Evolutionary conservation across 2,113 vertebrate species (phyloP).

Genomic region (Hemiprocne comata): DNA sequence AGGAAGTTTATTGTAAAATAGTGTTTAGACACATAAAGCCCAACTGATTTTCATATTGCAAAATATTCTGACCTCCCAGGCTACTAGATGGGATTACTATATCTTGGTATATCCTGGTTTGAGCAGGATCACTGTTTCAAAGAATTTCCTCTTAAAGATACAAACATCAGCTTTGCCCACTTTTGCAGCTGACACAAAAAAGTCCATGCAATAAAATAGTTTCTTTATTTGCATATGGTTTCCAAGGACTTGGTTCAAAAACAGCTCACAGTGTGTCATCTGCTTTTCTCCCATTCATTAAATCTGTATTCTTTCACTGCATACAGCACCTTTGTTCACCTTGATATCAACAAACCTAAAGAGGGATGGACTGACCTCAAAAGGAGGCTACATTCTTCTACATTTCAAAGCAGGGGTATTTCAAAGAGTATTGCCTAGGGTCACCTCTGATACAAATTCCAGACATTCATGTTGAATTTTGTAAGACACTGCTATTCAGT

Average conservation of each 20-base stretch:
- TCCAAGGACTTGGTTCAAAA: background rate
- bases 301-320: background rate
- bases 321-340: background rate
- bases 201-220: background rate
- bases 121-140: background rate
- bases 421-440: slow-evolving; percentile 44
- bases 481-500: slow-evolving; percentile 2
- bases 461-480: background rate
- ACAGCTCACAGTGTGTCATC: background rate
- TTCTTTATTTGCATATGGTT: background rate
- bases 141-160: background rate
- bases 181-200: background rate
- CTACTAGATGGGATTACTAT: background rate
- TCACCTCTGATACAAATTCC: slow-evolving; percentile 14
- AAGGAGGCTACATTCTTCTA: background rate
- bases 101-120: background rate
- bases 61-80: slow-evolving; percentile 4
- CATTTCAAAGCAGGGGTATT: slow-evolving; percentile 51
- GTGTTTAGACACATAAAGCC: background rate
- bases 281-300: slow-evolving; percentile 1
- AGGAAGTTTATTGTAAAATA: background rate
- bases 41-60: background rate
- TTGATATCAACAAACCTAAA: background rate
- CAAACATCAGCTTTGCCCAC: background rate
- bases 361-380: background rate